Evolutionary conservation across 2,888 invertebrate species (phyloP).

Genomic region (Drosophila demipolita): DNA sequence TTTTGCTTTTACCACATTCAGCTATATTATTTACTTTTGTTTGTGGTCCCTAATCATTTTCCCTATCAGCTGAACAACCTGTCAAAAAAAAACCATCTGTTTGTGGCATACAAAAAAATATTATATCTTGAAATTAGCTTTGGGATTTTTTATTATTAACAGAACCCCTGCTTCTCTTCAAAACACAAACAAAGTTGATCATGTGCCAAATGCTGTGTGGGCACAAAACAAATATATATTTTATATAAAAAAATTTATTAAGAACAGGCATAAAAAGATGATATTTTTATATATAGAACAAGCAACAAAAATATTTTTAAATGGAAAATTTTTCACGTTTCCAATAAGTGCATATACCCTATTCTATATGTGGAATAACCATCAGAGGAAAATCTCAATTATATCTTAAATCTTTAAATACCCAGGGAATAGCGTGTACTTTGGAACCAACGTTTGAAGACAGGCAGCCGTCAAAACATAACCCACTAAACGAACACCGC

Average conservation of each 20-base stretch:
- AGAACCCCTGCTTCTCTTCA: neutral
- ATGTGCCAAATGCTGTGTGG: slow-evolving; percentile 61
- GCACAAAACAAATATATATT: slow-evolving; percentile 10
- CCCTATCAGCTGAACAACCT: slow-evolving; percentile 34
- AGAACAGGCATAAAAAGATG: slow-evolving; percentile 10
- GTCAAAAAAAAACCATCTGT: slow-evolving; percentile 19
- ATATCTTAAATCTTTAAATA: neutral
- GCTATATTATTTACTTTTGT: neutral
- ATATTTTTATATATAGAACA: slow-evolving; percentile 11
- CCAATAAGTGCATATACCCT: slow-evolving; percentile 21
- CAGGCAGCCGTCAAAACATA: slow-evolving; percentile 59
- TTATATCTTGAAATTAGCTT: slow-evolving; percentile 17
- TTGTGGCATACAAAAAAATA: neutral
- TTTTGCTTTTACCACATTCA: slow-evolving; percentile 2
- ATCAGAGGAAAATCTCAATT: slow-evolving; percentile 14
- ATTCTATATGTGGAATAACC: slow-evolving; percentile 24
- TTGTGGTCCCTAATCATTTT: slow-evolving; percentile 43
- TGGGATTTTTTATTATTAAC: slow-evolving; percentile 28
- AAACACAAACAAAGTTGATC: slow-evolving; percentile 31
- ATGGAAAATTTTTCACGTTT: slow-evolving; percentile 38
- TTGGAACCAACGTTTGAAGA: slow-evolving; percentile 46
- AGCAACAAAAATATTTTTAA: slow-evolving; percentile 11
- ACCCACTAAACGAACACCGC: slow-evolving; percentile 35
- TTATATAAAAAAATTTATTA: slow-evolving; percentile 13
- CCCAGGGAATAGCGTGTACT: slow-evolving; percentile 45